phyloP scores from a whole-genome alignment of 2,797 vertebrate genomes.

The Ctenopoma kingsleyae region DNA sequence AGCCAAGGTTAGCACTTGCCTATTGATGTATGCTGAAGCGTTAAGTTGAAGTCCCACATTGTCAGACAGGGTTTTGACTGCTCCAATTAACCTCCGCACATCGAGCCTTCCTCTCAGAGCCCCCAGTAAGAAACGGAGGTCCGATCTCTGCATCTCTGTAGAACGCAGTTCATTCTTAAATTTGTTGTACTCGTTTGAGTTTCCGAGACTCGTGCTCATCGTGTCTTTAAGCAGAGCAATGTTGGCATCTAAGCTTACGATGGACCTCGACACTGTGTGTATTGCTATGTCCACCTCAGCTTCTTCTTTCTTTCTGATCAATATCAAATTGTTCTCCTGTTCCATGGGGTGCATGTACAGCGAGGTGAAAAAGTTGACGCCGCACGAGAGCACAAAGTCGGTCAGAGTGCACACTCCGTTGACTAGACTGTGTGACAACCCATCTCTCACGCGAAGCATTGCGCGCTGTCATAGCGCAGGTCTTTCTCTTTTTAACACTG shows the following conservation, averaged over 20 bases:
- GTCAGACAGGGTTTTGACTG: not conserved
- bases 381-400: not conserved
- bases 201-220: not conserved
- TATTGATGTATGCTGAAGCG: not conserved
- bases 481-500: too few relatives aligned
- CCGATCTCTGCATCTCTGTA: not conserved
- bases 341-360: conserved; percentile 24
- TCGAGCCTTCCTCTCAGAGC: not conserved
- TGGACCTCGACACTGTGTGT: not conserved
- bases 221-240: not conserved
- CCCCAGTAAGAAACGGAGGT: too few relatives aligned
- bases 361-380: not conserved
- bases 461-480: too few relatives aligned
- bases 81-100: not conserved
- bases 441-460: too few relatives aligned
- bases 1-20: not conserved
- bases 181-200: rapidly evolving
- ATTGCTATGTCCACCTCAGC: not conserved
- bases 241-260: not conserved
- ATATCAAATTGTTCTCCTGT: not conserved
- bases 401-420: too few relatives aligned
- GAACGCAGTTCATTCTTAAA: not conserved
- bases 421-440: too few relatives aligned
- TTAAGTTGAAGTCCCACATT: conserved; percentile 3
- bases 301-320: conserved; percentile 4